phyloP scores from a whole-genome alignment of 2,113 vertebrate species.

The Triplophysa dalaica region DNA sequence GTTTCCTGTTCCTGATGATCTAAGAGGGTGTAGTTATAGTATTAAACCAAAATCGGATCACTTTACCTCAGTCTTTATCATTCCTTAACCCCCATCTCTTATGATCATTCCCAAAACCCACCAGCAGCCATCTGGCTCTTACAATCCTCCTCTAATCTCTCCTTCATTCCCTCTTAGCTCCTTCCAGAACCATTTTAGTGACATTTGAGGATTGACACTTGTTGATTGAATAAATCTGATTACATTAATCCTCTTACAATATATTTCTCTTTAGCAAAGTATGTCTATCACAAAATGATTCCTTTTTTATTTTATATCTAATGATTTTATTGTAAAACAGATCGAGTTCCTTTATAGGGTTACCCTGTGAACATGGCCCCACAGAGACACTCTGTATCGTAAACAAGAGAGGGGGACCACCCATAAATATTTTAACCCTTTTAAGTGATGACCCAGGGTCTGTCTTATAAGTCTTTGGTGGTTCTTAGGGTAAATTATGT shows the following conservation, averaged over 20 bases:
- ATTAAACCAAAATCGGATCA: constrained; percentile 4
- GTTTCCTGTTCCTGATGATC: background rate
- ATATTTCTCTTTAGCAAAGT: background rate
- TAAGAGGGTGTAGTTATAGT: background rate
- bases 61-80: constrained; percentile 31
- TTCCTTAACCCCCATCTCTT: constrained; percentile 38
- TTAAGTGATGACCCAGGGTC: no score
- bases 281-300: background rate
- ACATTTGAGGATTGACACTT: constrained; percentile 5
- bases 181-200: constrained; percentile 10
- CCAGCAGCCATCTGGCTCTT: constrained; percentile 61
- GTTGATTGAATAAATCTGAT: constrained; percentile 1
- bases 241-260: background rate
- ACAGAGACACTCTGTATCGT: no score
- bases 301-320: background rate
- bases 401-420: no score
- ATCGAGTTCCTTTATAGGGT: no score
- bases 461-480: background rate
- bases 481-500: no score
- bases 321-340: background rate
- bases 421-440: no score
- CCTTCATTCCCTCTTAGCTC: background rate
- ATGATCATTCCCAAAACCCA: constrained; percentile 46
- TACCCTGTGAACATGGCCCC: no score
- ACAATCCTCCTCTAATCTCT: constrained; percentile 15